phyloP scores from a whole-genome alignment of 2,797 vertebrate species.

The Halcyon leucocephala region DNA sequence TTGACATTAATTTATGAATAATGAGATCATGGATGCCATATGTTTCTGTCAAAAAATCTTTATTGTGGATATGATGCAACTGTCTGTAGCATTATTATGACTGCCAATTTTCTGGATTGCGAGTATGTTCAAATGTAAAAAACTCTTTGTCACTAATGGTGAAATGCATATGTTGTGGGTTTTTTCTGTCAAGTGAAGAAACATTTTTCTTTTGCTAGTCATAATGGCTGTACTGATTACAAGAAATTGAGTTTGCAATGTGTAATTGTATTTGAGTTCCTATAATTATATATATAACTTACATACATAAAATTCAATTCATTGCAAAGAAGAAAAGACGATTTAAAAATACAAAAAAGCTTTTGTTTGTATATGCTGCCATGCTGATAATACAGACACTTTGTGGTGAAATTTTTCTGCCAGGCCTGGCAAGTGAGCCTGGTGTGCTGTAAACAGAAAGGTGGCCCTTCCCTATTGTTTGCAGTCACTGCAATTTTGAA shows the following conservation, averaged over 20 bases:
- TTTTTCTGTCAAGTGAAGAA: not conserved
- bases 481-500: slow-evolving; percentile 9
- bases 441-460: not conserved
- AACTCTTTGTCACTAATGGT: not conserved
- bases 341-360: not conserved
- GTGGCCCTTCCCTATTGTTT: not conserved
- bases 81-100: not conserved
- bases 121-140: not conserved
- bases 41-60: not conserved
- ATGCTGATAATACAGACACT: not conserved
- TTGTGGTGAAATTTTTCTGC: not conserved
- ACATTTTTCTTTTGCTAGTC: not conserved
- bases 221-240: not conserved
- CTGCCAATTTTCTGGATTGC: not conserved
- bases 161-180: not conserved
- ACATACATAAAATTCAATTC: not conserved
- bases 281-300: not conserved
- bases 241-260: not conserved
- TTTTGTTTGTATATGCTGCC: not conserved
- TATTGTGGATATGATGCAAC: not conserved
- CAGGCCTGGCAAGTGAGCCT: not conserved
- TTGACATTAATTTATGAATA: not conserved
- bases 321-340: not conserved
- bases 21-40: not conserved
- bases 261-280: not conserved